Base-by-base conservation (phyloP, 2,888 invertebrate genomes). In the Margaritifera margaritifera region DNA sequence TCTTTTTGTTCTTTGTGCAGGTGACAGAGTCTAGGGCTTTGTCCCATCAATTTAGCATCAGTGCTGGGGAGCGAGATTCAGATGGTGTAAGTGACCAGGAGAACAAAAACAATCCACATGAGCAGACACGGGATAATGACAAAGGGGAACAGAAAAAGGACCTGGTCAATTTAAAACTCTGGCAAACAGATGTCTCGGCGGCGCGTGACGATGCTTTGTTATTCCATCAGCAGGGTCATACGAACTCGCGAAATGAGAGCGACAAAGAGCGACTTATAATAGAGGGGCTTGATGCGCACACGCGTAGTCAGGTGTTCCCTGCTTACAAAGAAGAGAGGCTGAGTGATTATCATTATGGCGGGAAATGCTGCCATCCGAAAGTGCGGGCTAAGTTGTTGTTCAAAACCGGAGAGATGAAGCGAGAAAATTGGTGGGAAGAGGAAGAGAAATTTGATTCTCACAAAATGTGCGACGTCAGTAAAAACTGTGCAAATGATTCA, bases 331-430 rank as follows among this genome's bases (percentile, higher is more conserved):
- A 55, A 54, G 62, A 52, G 56, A 64, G 62, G n/a, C 25, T 50
- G 53, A 61, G 42, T 42, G 42, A 42, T 42, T 42, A 67, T 59
- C 61, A 74, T 59, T 72, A 70, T 68, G 74, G 77, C 72, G 74
- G 74, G 77, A 77, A 72, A 72, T 60, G 68, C 53, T 77, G 77
- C 63, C 77, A 77, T 62, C 77, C 77, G 50, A 77, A 77, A 68
- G 74, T 77, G 77, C 68, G 77, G 27, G 77, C 77, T 19, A 77
- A 77, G 62, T 72, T 71, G 22, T 73, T 77, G 72, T 77, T 74
- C 56, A 67, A 72, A 25, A 64, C 74, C 31, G 77, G 77, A 64
- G 77, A 77, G 59, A 70, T 77, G 55, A 72, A 69, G 54, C 68
- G 63, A 52, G 56, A 31, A 56, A 68, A 70, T 31, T 77, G 77